Evolutionary conservation across 2,797 vertebrate species (phyloP), one percentile per base, ranked within the genome.

Genomic region (Pteronotus mesoamericanus): DNA sequence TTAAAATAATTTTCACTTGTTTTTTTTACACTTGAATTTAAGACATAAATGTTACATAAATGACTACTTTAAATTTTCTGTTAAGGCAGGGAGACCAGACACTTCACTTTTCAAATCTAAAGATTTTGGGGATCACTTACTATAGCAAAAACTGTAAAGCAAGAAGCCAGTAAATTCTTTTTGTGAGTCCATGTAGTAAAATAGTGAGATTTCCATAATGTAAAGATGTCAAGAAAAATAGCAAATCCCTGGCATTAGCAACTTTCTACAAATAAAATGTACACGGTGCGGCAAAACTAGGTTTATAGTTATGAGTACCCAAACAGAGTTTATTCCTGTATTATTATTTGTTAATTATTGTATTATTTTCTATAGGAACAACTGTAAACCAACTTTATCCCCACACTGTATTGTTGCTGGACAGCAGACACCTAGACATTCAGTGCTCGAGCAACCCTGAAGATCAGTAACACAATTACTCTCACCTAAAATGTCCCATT

Each of bases 1-100:
- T 93, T 94, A 86, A 94, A 94, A 94, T 88, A 75, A 75, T 22
- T 71, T 69, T 71, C 37, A 59, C 24, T 79, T 90, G 26, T 55
- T 51, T 64, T 55, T 78, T 64, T 92, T 42, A 37, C 3, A 19
- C 39, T 37, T 48, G 44, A 71, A 88, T 64, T 94, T 57, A 79
- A 59, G 39, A 66, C 18, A 44, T 39, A 48, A 69, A 57, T 78
- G 12, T 4, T 37, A 16, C 42, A 26, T 61, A 68, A 44, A n/a
- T 14, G n/a, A 75, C 34, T 77, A 26, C 22, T 93, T 68, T 53
- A 77, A n/a, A 87, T 91, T 88, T 94, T 85, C 48, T 86, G 29
- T 29, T 18, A 74, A 72, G 42, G 19, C 79, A 46, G 71, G 53
- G 53, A 74, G 37, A 74, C 34, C 51, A 71, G 34, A 66, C 22